Evolutionary conservation across 2,797 vertebrate species (phyloP).

Genomic region (Callimico goeldii): DNA sequence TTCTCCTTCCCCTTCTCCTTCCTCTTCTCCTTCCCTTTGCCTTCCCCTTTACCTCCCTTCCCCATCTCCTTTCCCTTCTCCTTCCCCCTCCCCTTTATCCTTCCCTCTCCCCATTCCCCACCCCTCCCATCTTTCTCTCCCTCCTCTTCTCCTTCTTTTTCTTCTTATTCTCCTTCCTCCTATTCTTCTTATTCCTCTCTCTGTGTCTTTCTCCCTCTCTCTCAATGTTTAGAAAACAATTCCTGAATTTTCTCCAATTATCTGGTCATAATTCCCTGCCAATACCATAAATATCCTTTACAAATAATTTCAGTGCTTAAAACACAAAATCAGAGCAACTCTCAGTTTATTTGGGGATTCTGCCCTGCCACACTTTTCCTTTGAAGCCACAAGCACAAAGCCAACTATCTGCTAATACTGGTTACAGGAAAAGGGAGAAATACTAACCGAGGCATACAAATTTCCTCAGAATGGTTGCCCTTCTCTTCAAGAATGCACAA

Average conservation of each 20-base stretch:
- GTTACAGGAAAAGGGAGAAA: background rate
- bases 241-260: background rate
- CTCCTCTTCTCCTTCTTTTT: no score
- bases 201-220: no score
- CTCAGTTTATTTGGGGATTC: background rate
- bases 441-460: background rate
- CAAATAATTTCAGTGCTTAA: background rate
- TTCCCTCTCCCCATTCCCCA: background rate
- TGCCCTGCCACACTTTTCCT: background rate
- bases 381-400: background rate
- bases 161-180: no score
- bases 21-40: no score
- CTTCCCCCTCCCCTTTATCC: no score
- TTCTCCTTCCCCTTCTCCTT: no score
- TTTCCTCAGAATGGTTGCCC: background rate
- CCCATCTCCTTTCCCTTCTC: no score
- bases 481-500: conserved; percentile 1
- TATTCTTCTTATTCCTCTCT: no score
- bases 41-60: no score
- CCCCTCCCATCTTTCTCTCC: no score
- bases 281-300: background rate
- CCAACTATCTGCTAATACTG: background rate
- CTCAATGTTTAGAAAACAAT: background rate
- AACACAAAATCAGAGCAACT: background rate
- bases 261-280: background rate